A percentile compares a stretch with the other conserved stretches of the same genome.
phyloP scores from a whole-genome alignment of 2,888 invertebrate species.

The Limenitis camilla region DNA sequence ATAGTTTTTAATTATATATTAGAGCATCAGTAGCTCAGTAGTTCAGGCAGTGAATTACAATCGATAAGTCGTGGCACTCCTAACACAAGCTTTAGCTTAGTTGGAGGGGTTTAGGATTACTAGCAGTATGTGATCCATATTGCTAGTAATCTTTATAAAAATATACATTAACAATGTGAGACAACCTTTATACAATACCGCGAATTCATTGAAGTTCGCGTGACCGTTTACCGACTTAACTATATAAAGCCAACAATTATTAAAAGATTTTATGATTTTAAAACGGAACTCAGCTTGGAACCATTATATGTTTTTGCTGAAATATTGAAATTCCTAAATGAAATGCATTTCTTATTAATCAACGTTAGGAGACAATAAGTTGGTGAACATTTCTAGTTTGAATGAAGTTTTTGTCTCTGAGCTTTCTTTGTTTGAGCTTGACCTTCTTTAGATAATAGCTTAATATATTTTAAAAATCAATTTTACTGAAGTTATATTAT shows the following conservation, averaged over 20 bases:
- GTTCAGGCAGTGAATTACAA: too few relatives aligned
- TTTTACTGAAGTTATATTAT: too few relatives aligned
- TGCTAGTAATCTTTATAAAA: too few relatives aligned
- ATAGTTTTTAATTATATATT: too few relatives aligned
- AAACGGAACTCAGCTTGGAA: slow-evolving; percentile 9
- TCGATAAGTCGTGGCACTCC: too few relatives aligned
- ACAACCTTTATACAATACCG: background rate
- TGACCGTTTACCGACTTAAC: slow-evolving; percentile 15
- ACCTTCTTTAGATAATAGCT: slow-evolving; percentile 1
- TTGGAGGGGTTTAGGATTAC: too few relatives aligned
- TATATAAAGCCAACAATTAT: slow-evolving; percentile 13
- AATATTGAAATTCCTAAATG: slow-evolving; percentile 1
- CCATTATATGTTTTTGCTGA: background rate
- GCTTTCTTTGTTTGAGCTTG: slow-evolving; percentile 5
- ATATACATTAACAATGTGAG: too few relatives aligned
- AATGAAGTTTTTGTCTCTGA: slow-evolving; percentile 1
- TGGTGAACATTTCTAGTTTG: slow-evolving; percentile 3
- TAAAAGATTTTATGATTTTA: slow-evolving; percentile 15
- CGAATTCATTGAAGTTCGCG: slow-evolving; percentile 16
- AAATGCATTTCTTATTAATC: slow-evolving; percentile 5
- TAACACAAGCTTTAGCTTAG: too few relatives aligned
- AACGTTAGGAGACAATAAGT: slow-evolving; percentile 6
- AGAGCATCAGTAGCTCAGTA: too few relatives aligned
- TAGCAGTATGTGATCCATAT: too few relatives aligned
- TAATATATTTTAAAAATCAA: too few relatives aligned